Conservation (phyloP, 2,888 invertebrate species). For the Epinotia brunnichana region DNA sequence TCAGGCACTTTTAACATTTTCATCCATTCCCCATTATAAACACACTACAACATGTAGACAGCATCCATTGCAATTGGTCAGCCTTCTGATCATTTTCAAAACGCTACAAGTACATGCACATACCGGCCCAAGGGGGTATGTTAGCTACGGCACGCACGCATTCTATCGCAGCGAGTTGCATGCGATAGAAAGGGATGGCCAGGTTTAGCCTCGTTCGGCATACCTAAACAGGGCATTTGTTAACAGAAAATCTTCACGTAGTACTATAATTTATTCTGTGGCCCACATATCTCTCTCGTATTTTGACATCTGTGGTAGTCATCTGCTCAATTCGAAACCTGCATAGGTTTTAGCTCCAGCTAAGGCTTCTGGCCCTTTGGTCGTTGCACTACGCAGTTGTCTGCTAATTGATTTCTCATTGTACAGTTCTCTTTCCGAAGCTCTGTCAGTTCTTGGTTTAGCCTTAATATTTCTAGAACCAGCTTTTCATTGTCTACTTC, state of each 20-base stretch:
- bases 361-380: slow-evolving; percentile 73
- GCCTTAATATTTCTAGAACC: slow-evolving; percentile 86
- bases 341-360: slow-evolving; percentile 52
- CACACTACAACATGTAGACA: neutral
- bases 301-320: neutral
- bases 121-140: too few relatives aligned
- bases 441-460: slow-evolving; percentile 88
- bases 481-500: slow-evolving; percentile 88
- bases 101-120: too few relatives aligned
- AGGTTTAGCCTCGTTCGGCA: too few relatives aligned
- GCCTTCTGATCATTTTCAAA: neutral
- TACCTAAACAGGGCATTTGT: too few relatives aligned
- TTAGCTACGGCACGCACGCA: too few relatives aligned
- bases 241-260: too few relatives aligned
- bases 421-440: slow-evolving; percentile 90
- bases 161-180: too few relatives aligned
- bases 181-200: too few relatives aligned
- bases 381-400: slow-evolving; percentile 84
- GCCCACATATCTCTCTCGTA: neutral
- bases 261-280: too few relatives aligned
- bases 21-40: too few relatives aligned
- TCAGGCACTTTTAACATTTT: too few relatives aligned
- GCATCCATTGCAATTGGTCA: neutral
- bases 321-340: slow-evolving; percentile 39
- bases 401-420: slow-evolving; percentile 86